Percentiles rank a stretch among this genome's conserved stretches.
phyloP scores from a whole-genome alignment of 2,797 vertebrate genomes.

The Hypotaenidia philippensis region DNA sequence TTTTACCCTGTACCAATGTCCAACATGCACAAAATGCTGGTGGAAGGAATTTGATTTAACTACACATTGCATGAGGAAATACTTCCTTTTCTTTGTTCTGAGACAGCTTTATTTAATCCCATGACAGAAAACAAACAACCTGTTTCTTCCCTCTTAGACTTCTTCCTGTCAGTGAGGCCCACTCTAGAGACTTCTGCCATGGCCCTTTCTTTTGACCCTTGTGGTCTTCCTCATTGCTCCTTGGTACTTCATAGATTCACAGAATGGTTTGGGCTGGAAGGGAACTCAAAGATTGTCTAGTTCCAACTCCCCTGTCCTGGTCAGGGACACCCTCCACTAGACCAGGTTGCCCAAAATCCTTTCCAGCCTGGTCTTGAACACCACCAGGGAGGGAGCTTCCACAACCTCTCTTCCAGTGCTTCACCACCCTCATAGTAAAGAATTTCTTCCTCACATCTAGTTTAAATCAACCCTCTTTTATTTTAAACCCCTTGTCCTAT shows the following conservation, averaged over 20 bases:
- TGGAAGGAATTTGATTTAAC: not conserved
- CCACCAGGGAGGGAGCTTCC: no score
- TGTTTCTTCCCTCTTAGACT: not conserved
- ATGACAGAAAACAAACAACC: not conserved
- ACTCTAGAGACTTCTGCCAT: not conserved
- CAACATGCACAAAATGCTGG: not conserved
- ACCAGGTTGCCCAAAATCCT: no score
- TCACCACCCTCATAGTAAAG: no score
- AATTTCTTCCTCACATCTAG: no score
- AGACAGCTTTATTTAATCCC: not conserved
- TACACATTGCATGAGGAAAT: not conserved
- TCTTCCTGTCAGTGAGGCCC: not conserved
- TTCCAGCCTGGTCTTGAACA: no score
- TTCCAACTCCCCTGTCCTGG: no score
- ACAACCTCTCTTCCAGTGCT: no score
- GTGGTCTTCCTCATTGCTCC: not conserved
- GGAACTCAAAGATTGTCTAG: no score
- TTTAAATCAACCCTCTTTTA: no score
- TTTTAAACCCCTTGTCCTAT: no score
- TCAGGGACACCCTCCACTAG: no score
- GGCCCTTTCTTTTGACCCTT: not conserved
- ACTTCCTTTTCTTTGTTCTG: not conserved
- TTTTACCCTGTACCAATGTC: not conserved
- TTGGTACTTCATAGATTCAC: not conserved
- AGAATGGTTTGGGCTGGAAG: no score